Percentiles rank a stretch among this genome's conserved stretches.
Evolutionary conservation across 2,113 vertebrate species (phyloP).

Genomic region (Myocastor coypus): DNA sequence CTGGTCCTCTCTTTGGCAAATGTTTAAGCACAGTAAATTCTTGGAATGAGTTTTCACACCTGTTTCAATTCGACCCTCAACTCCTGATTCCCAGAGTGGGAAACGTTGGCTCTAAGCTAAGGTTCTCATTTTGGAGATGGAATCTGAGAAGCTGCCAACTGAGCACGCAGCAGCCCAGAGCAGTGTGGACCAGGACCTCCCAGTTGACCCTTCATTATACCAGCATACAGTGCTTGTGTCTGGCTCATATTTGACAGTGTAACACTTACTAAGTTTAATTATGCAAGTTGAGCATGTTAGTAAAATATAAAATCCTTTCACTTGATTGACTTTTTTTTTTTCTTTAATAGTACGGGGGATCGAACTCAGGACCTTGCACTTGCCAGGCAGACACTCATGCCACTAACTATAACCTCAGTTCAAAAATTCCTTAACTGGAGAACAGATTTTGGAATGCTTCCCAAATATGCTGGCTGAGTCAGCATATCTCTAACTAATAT

Average conservation of each 20-base stretch:
- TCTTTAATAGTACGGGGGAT: too few species aligned
- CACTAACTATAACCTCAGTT: too few species aligned
- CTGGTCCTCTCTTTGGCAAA: background rate
- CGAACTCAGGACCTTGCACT: too few species aligned
- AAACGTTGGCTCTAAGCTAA: background rate
- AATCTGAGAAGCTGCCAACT: background rate
- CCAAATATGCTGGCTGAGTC: background rate
- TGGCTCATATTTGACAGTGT: background rate
- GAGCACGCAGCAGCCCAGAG: background rate
- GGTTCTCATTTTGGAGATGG: background rate
- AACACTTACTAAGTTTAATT: background rate
- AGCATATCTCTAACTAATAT: too few species aligned
- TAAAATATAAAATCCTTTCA: background rate
- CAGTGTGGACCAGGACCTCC: background rate
- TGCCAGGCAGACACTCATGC: too few species aligned
- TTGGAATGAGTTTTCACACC: background rate
- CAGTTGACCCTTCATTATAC: background rate
- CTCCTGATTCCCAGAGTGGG: background rate
- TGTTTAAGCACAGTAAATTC: background rate
- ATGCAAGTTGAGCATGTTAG: background rate
- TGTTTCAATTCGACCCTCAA: rapidly evolving
- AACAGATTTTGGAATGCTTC: background rate
- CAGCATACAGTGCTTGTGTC: background rate
- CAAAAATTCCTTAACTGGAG: background rate
- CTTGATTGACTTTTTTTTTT: background rate